A percentile compares a stretch with the other conserved stretches of the same genome.
These are phyloP conservation scores for Drosophila sulfurigaster DNA, from an alignment of 1,140 invertebrate genomes.

Conservation along the genomic window DNA sequence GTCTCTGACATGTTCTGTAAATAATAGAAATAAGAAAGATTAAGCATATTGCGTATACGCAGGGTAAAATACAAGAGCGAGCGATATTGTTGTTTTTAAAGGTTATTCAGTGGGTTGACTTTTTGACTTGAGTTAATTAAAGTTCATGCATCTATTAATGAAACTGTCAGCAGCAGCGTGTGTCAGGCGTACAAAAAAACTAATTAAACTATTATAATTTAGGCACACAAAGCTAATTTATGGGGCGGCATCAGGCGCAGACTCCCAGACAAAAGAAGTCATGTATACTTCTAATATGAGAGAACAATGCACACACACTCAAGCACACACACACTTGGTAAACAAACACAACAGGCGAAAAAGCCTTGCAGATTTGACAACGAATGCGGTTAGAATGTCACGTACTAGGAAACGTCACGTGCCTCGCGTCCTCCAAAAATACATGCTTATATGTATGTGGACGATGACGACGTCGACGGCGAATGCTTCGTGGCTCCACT, in stretches of 20 bases:
- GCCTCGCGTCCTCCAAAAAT: constrained; percentile 38
- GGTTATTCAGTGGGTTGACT: background rate
- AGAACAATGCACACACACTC: constrained; percentile 12
- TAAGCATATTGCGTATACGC: constrained; percentile 8
- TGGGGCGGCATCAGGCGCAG: constrained; percentile 49
- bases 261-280: constrained; percentile 35
- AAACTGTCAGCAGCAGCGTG: constrained; percentile 71
- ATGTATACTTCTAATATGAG: constrained; percentile 15
- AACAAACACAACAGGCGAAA: constrained; percentile 49
- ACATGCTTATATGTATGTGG: constrained; percentile 11
- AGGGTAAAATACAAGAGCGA: constrained; percentile 4
- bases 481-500: constrained; percentile 20
- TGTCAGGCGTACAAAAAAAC: constrained; percentile 55
- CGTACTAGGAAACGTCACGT: constrained; percentile 69
- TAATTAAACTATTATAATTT: constrained; percentile 84
- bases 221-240: constrained; percentile 74
- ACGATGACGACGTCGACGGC: background rate
- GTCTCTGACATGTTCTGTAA: constrained; percentile 93
- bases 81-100: background rate
- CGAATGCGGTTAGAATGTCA: constrained; percentile 56
- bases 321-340: constrained; percentile 34
- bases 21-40: constrained; percentile 64
- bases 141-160: constrained; percentile 64
- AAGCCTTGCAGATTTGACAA: constrained; percentile 69
- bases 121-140: constrained; percentile 63